Evolutionary conservation across 2,888 invertebrate species (phyloP).

Genomic region (Meloe dianella): DNA sequence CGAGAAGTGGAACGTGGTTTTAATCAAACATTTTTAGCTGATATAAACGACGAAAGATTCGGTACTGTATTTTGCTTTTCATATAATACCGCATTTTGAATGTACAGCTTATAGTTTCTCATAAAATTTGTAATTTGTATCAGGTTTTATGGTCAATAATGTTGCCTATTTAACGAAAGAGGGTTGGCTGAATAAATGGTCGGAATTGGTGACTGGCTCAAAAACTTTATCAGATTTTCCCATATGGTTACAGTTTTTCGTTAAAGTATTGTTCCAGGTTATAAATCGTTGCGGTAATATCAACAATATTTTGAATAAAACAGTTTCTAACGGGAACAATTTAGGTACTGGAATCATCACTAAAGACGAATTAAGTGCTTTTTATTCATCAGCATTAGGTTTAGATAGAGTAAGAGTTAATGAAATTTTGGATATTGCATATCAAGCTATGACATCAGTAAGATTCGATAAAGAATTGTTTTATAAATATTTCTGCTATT

Average conservation of each 20-base stretch:
- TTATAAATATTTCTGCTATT: constrained; percentile 15
- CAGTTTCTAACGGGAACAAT: constrained; percentile 37
- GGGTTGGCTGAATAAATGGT: constrained; percentile 76
- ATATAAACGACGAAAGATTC: constrained; percentile 63
- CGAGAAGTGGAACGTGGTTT: constrained; percentile 75
- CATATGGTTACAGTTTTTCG: constrained; percentile 75
- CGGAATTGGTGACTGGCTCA: constrained; percentile 62
- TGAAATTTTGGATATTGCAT: constrained; percentile 72
- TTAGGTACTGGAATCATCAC: constrained; percentile 71
- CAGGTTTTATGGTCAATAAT: constrained; percentile 56
- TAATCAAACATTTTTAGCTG: constrained; percentile 71
- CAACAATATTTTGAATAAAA: constrained; percentile 9
- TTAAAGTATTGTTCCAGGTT: constrained; percentile 74
- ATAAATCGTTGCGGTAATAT: constrained; percentile 71
- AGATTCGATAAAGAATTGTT: constrained; percentile 51
- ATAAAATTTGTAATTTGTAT: constrained; percentile 5
- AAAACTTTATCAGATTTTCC: constrained; percentile 69
- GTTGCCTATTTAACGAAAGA: constrained; percentile 66
- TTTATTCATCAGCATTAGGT: constrained; percentile 75
- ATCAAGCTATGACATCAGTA: constrained; percentile 76
- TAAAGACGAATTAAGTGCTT: constrained; percentile 70
- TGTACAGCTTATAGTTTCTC: no score
- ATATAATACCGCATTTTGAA: no score
- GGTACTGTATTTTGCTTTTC: constrained; percentile 56
- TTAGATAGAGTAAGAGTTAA: constrained; percentile 67